Conservation (phyloP, 2,113 vertebrate species). For the Sterrhoptilus dennistouni region DNA sequence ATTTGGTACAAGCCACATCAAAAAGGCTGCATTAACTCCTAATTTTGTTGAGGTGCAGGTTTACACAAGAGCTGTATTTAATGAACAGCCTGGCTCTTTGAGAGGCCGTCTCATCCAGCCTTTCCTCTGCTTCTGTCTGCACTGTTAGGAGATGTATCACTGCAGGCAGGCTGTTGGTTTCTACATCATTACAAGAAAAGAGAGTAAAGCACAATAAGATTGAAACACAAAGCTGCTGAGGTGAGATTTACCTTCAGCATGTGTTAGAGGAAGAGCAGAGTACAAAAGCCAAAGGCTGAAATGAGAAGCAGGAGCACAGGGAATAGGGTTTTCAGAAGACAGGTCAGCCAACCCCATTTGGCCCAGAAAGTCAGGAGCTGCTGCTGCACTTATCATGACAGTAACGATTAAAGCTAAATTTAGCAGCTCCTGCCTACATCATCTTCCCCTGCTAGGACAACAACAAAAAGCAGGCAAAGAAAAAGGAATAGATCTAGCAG, state of each 20-base stretch:
- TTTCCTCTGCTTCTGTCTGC: neutral
- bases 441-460: neutral
- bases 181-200: neutral
- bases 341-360: neutral
- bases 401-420: neutral
- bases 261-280: neutral
- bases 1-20: neutral
- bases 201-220: neutral
- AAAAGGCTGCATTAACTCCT: neutral
- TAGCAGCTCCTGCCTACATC: neutral
- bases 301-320: neutral
- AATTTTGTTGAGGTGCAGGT: neutral
- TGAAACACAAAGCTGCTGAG: neutral
- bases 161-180: neutral
- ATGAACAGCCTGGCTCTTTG: neutral
- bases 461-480: neutral
- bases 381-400: neutral
- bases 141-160: neutral
- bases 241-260: neutral
- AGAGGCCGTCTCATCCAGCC: neutral
- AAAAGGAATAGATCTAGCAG: neutral
- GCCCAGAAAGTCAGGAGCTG: neutral
- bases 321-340: neutral
- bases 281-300: neutral
- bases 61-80: neutral